These are phyloP conservation scores for Rhizoglyphus robini DNA, from an alignment of 1,140 invertebrate genomes.

Conservation along the genomic window DNA sequence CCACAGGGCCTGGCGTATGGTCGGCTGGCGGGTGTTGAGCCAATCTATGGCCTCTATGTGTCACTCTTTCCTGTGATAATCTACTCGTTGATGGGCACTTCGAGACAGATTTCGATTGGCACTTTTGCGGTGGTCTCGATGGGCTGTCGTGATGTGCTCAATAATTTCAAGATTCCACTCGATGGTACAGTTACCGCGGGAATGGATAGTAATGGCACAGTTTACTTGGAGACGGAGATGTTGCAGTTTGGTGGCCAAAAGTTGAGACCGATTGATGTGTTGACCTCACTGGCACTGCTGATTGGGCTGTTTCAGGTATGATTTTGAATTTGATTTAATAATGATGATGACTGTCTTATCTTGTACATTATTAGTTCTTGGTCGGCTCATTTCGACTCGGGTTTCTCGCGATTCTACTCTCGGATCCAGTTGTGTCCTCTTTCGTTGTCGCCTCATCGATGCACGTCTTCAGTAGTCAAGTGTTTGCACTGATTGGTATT, in stretches of 20 bases:
- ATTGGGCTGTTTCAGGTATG: too few relatives aligned
- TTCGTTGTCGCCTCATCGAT: slow-evolving; percentile 39
- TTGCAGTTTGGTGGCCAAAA: too few relatives aligned
- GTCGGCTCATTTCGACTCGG: slow-evolving; percentile 36
- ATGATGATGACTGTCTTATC: too few relatives aligned
- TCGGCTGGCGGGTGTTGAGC: slow-evolving; percentile 64
- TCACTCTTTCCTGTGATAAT: slow-evolving; percentile 81
- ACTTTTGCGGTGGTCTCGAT: slow-evolving; percentile 44
- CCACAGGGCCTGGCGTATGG: slow-evolving; percentile 89
- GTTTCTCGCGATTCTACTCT: slow-evolving; percentile 36
- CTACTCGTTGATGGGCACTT: slow-evolving; percentile 80
- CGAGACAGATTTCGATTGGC: slow-evolving; percentile 79
- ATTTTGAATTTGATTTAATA: too few relatives aligned
- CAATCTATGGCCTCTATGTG: slow-evolving; percentile 82
- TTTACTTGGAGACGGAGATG: too few relatives aligned
- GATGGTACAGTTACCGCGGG: too few relatives aligned
- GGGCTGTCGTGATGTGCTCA: neutral
- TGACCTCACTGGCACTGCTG: neutral
- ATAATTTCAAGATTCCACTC: neutral
- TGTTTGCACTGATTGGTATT: slow-evolving; percentile 37
- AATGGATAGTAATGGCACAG: too few relatives aligned
- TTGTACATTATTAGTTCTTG: neutral
- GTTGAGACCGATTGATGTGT: neutral
- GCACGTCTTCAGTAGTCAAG: slow-evolving; percentile 39
- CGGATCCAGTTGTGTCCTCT: slow-evolving; percentile 37